Percentiles rank a stretch among this genome's conserved stretches.
Evolutionary conservation across 2,797 vertebrate genomes (phyloP).

Genomic region (Schizopygopsis pylzovi): DNA sequence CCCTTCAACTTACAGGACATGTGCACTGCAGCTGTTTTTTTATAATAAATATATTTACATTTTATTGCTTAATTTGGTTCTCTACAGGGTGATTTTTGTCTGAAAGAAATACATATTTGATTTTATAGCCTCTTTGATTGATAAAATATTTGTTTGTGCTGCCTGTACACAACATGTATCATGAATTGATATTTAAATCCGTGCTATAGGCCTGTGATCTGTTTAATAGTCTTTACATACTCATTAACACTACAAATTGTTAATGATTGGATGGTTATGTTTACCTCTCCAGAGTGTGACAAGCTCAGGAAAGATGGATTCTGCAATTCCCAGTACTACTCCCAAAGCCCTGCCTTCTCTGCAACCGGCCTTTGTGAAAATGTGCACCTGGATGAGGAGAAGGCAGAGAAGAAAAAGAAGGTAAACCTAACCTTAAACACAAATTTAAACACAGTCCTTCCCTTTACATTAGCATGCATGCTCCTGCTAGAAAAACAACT

Average conservation of each 20-base stretch:
- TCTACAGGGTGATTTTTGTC: neutral
- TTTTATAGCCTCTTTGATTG: neutral
- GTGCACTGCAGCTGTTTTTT: neutral
- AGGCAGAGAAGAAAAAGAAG: constrained; percentile 80
- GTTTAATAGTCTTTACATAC: constrained; percentile 16
- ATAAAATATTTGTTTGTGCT: neutral
- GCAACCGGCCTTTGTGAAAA: constrained; percentile 73
- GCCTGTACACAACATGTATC: neutral
- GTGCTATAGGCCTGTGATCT: neutral
- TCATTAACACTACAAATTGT: constrained; percentile 14
- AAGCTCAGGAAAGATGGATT: constrained; percentile 86
- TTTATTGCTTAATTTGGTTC: neutral
- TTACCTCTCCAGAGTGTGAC: constrained; percentile 76
- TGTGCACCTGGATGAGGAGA: constrained; percentile 80
- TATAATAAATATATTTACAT: neutral
- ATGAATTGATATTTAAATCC: neutral
- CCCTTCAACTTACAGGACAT: neutral
- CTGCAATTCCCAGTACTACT: constrained; percentile 83
- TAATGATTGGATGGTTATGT: constrained; percentile 19
- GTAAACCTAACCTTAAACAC: constrained; percentile 72
- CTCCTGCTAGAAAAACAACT: neutral
- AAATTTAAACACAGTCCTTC: neutral
- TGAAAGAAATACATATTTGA: neutral
- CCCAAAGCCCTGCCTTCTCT: constrained; percentile 80
- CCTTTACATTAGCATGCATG: neutral